These are phyloP conservation scores for Notamacropus eugenii DNA, from an alignment of 2,797 vertebrate genomes.

Conservation along the genomic window DNA sequence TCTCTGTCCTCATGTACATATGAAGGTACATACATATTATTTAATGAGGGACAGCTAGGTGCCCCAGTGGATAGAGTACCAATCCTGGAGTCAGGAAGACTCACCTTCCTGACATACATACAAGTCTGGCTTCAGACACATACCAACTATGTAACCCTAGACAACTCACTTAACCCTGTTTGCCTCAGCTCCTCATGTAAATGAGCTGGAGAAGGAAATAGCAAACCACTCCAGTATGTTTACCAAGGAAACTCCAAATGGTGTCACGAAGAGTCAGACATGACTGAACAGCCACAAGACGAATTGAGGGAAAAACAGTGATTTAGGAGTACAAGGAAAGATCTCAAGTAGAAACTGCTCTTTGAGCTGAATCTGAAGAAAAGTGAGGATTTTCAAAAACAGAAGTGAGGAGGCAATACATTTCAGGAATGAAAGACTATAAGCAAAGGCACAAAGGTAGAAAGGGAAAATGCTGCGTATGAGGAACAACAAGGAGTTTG, in stretches of 20 bases:
- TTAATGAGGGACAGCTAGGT: background rate
- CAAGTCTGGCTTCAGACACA: background rate
- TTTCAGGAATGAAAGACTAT: background rate
- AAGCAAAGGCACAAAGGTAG: background rate
- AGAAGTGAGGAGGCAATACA: background rate
- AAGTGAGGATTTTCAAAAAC: background rate
- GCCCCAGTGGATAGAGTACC: background rate
- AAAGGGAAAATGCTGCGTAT: background rate
- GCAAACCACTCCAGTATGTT: background rate
- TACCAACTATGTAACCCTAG: background rate
- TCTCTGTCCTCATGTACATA: background rate
- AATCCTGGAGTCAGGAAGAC: background rate
- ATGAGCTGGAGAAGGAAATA: background rate
- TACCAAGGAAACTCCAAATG: background rate
- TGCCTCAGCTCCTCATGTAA: background rate
- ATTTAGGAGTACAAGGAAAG: background rate
- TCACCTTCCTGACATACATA: background rate
- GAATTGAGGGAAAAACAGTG: background rate
- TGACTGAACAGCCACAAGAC: background rate
- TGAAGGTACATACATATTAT: background rate
- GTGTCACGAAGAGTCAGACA: background rate
- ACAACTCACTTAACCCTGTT: background rate
- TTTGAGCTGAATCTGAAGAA: background rate
- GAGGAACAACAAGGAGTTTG: background rate
- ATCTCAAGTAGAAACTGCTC: background rate